Conservation (phyloP, 2,797 vertebrate genomes). For the Hemibagrus guttatus region DNA sequence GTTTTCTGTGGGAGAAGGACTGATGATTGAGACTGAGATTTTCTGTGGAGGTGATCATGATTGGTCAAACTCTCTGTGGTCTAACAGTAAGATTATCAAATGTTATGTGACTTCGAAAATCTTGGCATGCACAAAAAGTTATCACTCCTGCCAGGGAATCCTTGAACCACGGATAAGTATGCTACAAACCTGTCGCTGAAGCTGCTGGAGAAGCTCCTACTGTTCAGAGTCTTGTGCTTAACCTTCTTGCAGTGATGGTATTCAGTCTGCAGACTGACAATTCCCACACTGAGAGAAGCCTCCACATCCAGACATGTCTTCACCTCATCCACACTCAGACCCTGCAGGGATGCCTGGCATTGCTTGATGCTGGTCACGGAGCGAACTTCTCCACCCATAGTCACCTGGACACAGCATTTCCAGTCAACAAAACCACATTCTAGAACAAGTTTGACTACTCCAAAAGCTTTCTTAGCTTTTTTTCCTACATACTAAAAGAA, state of each 20-base stretch:
- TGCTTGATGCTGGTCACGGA: conserved; percentile 61
- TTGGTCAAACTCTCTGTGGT: too few species aligned
- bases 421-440: conserved; percentile 54
- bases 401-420: conserved; percentile 52
- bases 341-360: conserved; percentile 56
- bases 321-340: conserved; percentile 59
- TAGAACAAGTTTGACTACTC: conserved; percentile 44
- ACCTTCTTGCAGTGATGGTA: conserved; percentile 43
- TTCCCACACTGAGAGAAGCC: conserved; percentile 51
- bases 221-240: conserved; percentile 60
- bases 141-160: conserved; percentile 41
- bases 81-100: too few species aligned
- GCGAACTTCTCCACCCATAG: conserved; percentile 61
- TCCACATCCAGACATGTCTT: conserved; percentile 69
- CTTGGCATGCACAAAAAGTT: conserved; percentile 59
- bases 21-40: too few species aligned
- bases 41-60: too few species aligned
- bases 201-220: conserved; percentile 71
- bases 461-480: conserved; percentile 51
- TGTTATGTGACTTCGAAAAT: background rate
- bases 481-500: conserved; percentile 41
- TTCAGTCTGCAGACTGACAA: background rate
- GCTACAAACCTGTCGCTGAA: conserved; percentile 75
- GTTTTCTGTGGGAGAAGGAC: too few species aligned
- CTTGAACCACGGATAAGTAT: too few species aligned